Base-by-base conservation (phyloP, 2,113 vertebrate species). In the Leptosomus discolor region DNA sequence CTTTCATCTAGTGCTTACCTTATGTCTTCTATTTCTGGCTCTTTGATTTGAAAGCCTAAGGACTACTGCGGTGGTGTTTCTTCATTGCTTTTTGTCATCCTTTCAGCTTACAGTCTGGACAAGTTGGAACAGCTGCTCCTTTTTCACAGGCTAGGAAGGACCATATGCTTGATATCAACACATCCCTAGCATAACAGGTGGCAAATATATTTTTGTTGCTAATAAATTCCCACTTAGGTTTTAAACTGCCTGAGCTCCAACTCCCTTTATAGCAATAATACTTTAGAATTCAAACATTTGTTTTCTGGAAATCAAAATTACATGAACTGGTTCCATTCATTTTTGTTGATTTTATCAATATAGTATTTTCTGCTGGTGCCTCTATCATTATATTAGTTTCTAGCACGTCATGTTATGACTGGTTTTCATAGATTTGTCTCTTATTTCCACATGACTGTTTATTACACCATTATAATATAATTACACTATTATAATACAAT, bases 221-320 rank as follows among this genome's bases (percentile, higher is more conserved):
- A 81, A 81, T 90, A 91, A 96, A 83, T 81, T 96, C 36, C 61
- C 79, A 88, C 61, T 93, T 95, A 58, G 27, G 15, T 81, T 86
- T 93, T 78, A 77, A 92, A 89, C 70, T 73, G 90, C 53, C 61
- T 46, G 54, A 83, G 61, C 24, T 94, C 54, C 57, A 63, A 43
- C 54, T 71, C n/a, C 37, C 21, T 87, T 90, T 56, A 63, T 27
- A 84, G 68, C 53, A 93, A 29, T 69, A 89, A 85, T 37, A 58
- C 26, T 48, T 23, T 29, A 85, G 61, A 91, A 75, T 65, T 81
- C 56, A 82, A 79, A 57, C 0, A 13, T 65, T 45, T 76, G 24
- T 16, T 80, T 91, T 63, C 54, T 89, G 46, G 54, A 84, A 87
- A 84, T 81, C 8, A 65, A 65, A 94, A 88, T 21, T 53, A 8